phyloP scores from a whole-genome alignment of 1,140 invertebrate genomes.

The Saccostrea glomerata region DNA sequence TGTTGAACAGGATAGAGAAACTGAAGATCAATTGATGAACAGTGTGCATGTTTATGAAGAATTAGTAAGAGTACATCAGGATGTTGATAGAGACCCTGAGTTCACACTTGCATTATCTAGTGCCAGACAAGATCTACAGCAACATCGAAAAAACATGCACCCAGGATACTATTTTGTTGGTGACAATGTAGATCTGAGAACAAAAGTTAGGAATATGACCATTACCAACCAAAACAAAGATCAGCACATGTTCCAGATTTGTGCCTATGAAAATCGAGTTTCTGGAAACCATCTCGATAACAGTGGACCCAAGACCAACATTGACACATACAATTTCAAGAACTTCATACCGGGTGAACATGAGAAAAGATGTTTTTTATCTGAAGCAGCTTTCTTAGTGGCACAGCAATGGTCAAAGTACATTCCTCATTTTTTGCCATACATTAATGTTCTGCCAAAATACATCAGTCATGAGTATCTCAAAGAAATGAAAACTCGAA shows the following conservation, averaged over 20 bases:
- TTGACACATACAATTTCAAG: no score
- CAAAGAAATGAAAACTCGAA: constrained; percentile 33
- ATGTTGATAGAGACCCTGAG: not conserved
- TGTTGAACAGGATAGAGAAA: constrained; percentile 4
- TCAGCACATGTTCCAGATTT: constrained; percentile 48
- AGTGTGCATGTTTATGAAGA: not conserved
- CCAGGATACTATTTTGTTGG: constrained; percentile 45
- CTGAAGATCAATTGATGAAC: not conserved
- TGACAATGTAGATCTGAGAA: constrained; percentile 46
- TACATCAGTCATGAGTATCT: constrained; percentile 10
- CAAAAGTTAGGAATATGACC: constrained; percentile 42
- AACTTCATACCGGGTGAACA: no score
- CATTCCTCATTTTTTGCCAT: not conserved
- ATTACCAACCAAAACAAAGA: constrained; percentile 36
- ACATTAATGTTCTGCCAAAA: not conserved
- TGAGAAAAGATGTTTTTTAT: no score
- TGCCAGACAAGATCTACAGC: not conserved
- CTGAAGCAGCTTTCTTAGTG: not conserved
- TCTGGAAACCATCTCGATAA: constrained; percentile 30
- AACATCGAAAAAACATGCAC: constrained; percentile 17
- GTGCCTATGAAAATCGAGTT: constrained; percentile 41
- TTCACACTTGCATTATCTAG: not conserved
- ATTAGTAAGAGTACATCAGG: no score
- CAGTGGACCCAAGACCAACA: no score
- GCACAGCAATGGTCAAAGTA: constrained; percentile 6